Evolutionary conservation across 2,113 vertebrate species (phyloP).

Genomic region (Arenaria interpres): DNA sequence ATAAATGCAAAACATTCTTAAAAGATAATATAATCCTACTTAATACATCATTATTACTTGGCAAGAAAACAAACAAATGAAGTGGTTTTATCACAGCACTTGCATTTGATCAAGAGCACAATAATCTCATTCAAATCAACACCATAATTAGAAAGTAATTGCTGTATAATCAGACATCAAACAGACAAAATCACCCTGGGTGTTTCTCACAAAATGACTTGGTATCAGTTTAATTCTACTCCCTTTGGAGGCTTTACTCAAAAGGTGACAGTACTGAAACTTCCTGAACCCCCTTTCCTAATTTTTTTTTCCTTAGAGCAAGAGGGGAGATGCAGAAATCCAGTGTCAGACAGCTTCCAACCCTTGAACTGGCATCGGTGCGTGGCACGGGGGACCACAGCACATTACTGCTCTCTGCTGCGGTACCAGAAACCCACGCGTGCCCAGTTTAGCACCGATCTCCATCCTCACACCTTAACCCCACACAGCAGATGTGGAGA

Average conservation of each 20-base stretch:
- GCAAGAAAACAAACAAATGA: slow-evolving; percentile 52
- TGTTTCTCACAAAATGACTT: slow-evolving; percentile 11
- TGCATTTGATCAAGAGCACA: slow-evolving; percentile 36
- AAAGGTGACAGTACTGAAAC: neutral
- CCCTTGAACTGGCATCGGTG: rapidly evolving
- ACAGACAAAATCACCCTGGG: slow-evolving; percentile 38
- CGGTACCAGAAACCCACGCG: neutral
- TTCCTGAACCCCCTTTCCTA: neutral
- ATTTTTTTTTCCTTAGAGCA: neutral
- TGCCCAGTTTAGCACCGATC: rapidly evolving
- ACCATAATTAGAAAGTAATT: slow-evolving; percentile 40
- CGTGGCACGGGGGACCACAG: rapidly evolving
- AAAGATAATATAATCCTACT: slow-evolving; percentile 32
- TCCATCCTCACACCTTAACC: neutral
- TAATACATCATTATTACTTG: slow-evolving; percentile 9
- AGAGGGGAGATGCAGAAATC: neutral
- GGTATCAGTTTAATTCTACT: neutral
- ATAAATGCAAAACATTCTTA: neutral
- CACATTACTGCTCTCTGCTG: neutral
- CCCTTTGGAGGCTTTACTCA: neutral
- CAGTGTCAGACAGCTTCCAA: neutral
- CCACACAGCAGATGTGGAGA: neutral
- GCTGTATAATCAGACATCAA: slow-evolving; percentile 56
- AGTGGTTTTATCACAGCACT: slow-evolving; percentile 22
- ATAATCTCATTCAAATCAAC: slow-evolving; percentile 51